Evolutionary conservation across 1,140 invertebrate species (phyloP), one percentile per base, ranked within the genome.

Genomic region (Scylla paramamosain): DNA sequence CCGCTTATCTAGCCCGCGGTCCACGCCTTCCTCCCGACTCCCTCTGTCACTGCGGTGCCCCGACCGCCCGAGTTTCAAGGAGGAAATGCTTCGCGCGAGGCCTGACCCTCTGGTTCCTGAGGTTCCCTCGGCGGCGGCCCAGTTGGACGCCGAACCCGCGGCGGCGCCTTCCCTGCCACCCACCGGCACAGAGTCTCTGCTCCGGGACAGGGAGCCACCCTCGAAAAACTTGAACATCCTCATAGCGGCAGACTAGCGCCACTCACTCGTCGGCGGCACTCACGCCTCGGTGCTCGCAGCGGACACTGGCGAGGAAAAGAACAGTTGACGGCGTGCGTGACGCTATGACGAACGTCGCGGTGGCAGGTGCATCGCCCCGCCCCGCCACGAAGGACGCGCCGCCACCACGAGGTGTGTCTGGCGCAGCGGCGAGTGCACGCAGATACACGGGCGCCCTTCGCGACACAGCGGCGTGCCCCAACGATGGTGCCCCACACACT

Each of bases 191-290:
- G 29, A 48, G 28, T 28, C 28, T 52, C 83, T 39, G 20, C 83
- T 45, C n/a, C n/a, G 83, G 20, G 92, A 48, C 8, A 87, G 29
- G 45, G 83, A 31, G 46, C 48, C 48, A 8, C 84, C 48, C 29
- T 87, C 83, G 4, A 93, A 87, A 28, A 93, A 28, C 92, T 93
- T 87, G 14, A 48, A 84, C 10, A 93, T 31, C 83, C 84, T 93
- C 92, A 93, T 93, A 8, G 32, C 86, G 7, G 28, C 45, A 14
- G 83, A 25, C 8, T 32, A n/a, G n/a, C 45, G 25, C 8, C 90
- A 29, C 48, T 8, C 39, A 91, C 14, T 52, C 92, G 16, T 1
- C 6, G 20, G 31, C 31, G 32, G 12, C 25, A n/a, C 20, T 31
- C 77, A 1, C 4, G 25, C 8, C 29, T 45, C 28, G 29, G 16